phyloP scores from a whole-genome alignment of 2,113 vertebrate genomes.

The Stigmatopora argus region DNA sequence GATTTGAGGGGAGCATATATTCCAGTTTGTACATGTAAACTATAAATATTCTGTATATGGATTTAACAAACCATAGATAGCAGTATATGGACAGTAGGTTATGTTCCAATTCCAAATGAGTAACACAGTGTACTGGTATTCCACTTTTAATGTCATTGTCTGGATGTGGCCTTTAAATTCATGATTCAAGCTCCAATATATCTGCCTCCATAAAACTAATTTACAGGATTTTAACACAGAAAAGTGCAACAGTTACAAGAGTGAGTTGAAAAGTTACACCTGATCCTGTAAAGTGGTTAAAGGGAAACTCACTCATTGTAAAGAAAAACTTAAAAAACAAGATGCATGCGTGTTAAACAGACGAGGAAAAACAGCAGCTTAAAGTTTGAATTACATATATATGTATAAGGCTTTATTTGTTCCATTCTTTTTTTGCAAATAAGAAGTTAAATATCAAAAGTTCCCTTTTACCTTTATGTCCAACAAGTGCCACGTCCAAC shows the following conservation, averaged over 20 bases:
- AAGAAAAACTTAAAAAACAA: not conserved
- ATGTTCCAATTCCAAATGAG: not conserved
- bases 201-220: not conserved
- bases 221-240: not conserved
- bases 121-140: not conserved
- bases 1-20: too few species aligned
- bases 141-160: constrained; percentile 1
- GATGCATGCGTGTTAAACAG: not conserved
- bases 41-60: too few species aligned
- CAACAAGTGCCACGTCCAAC: not conserved
- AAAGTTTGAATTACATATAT: not conserved
- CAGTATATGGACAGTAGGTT: not conserved
- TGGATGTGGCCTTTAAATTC: not conserved
- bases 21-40: too few species aligned
- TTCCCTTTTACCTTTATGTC: constrained; percentile 4
- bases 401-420: not conserved
- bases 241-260: not conserved
- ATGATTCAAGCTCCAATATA: not conserved
- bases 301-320: not conserved
- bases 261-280: not conserved
- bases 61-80: too few species aligned
- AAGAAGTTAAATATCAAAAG: constrained; percentile 2
- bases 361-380: not conserved
- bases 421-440: not conserved
- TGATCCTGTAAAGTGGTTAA: not conserved